These are phyloP conservation scores for Hephaestus fuliginosus DNA, from an alignment of 2,797 vertebrate genomes.

Conservation along the genomic window DNA sequence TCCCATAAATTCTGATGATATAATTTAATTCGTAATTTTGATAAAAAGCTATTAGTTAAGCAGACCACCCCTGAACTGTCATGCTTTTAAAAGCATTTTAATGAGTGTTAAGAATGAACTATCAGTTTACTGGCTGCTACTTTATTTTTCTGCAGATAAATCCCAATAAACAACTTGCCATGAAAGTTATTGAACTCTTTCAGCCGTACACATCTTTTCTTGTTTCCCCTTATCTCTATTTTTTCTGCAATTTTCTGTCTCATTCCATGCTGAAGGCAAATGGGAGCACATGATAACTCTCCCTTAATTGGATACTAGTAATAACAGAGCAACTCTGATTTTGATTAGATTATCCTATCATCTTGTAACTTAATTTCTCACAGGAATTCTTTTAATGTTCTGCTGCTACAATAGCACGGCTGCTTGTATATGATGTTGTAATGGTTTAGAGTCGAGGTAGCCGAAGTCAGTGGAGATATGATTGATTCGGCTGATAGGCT, in stretches of 20 bases:
- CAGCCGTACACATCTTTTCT: not conserved
- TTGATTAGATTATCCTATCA: constrained; percentile 67
- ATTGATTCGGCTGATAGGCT: constrained; percentile 32
- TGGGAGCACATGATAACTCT: constrained; percentile 63
- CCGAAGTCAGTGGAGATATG: constrained; percentile 19
- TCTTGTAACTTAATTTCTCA: constrained; percentile 55
- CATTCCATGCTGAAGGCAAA: constrained; percentile 36
- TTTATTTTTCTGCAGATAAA: not conserved
- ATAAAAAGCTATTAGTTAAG: constrained; percentile 4
- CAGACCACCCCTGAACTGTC: not conserved
- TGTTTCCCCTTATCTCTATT: constrained; percentile 8
- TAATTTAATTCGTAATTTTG: constrained; percentile 3
- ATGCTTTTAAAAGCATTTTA: constrained; percentile 1
- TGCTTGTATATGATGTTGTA: constrained; percentile 7
- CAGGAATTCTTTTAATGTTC: constrained; percentile 44
- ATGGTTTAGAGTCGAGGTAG: not conserved
- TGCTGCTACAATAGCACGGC: not conserved
- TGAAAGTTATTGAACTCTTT: not conserved
- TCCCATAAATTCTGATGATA: not conserved
- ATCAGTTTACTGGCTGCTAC: not conserved
- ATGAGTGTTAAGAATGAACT: not conserved
- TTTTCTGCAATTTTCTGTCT: not conserved
- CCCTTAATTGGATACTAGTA: constrained; percentile 45
- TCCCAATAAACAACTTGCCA: not conserved
- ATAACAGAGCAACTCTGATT: constrained; percentile 55